A percentile compares a stretch with the other conserved stretches of the same genome.
These are phyloP conservation scores for Fregata magnificens DNA, from an alignment of 2,113 vertebrate genomes.

Conservation along the genomic window DNA sequence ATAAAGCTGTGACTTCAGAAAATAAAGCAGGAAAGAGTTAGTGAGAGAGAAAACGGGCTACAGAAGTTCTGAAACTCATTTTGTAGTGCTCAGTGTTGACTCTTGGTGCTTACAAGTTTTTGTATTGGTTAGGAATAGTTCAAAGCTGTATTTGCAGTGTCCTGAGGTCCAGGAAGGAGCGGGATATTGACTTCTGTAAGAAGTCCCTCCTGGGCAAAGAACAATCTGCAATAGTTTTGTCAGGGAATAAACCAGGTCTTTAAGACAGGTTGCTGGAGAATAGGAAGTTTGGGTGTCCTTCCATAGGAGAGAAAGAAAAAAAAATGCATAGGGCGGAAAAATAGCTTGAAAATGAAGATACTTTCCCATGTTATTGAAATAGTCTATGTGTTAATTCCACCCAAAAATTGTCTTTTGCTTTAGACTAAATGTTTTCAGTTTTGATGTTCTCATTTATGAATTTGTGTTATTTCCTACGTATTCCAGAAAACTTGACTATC, in stretches of 20 bases:
- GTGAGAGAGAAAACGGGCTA: not conserved
- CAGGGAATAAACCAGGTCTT: not conserved
- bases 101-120: not conserved
- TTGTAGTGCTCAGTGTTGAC: not conserved
- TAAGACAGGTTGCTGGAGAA: not conserved
- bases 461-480: not conserved
- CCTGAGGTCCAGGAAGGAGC: not conserved
- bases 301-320: not conserved
- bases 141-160: not conserved
- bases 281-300: not conserved
- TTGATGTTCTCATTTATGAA: not conserved
- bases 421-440: not conserved
- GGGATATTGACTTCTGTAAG: not conserved
- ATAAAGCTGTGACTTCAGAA: not conserved
- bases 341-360: not conserved
- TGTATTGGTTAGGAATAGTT: not conserved
- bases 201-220: not conserved
- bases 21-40: not conserved
- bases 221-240: not conserved
- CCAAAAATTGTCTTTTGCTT: not conserved
- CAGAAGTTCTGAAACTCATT: not conserved
- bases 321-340: not conserved
- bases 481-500: not conserved
- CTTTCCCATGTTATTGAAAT: not conserved
- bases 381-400: not conserved